phyloP scores from a whole-genome alignment of 2,888 invertebrate genomes.

The Acronicta psi region DNA sequence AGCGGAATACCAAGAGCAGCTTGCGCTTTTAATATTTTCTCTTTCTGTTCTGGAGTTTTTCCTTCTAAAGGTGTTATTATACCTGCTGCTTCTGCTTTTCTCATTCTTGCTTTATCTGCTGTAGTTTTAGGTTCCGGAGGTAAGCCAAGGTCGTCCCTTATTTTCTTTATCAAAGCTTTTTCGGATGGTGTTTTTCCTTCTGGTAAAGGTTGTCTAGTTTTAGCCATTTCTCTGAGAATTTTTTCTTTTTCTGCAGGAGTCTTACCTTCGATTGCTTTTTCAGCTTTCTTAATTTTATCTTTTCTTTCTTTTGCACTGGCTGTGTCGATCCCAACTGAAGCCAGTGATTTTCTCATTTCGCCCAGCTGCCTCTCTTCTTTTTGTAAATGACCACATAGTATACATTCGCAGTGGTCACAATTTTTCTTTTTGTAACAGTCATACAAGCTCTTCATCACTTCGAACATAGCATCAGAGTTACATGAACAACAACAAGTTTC shows the following conservation, averaged over 20 bases:
- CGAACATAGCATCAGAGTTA: constrained; percentile 81
- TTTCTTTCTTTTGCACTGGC: constrained; percentile 15
- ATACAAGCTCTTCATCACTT: constrained; percentile 79
- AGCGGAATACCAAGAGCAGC: constrained; percentile 47
- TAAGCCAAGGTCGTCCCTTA: constrained; percentile 26
- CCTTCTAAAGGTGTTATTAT: constrained; percentile 36
- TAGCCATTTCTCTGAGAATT: constrained; percentile 29
- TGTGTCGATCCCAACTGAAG: constrained; percentile 14
- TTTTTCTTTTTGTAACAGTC: constrained; percentile 80
- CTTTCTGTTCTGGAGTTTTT: constrained; percentile 51
- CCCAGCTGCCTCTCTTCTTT: constrained; percentile 15
- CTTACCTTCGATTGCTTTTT: constrained; percentile 23
- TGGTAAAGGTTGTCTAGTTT: constrained; percentile 18
- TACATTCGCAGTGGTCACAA: constrained; percentile 75
- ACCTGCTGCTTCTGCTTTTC: constrained; percentile 23
- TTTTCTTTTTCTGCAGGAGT: constrained; percentile 27
- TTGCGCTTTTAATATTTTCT: constrained; percentile 51
- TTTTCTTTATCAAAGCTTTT: constrained; percentile 26
- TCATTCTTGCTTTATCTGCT: constrained; percentile 22
- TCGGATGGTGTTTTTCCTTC: constrained; percentile 31
- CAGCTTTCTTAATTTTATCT: constrained; percentile 22
- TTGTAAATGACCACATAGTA: constrained; percentile 72
- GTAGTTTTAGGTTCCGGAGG: constrained; percentile 34
- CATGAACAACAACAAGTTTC: constrained; percentile 54
- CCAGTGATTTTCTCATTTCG: constrained; percentile 25